These are phyloP conservation scores for Hycleus cichorii DNA, from an alignment of 1,140 invertebrate genomes.

Conservation along the genomic window DNA sequence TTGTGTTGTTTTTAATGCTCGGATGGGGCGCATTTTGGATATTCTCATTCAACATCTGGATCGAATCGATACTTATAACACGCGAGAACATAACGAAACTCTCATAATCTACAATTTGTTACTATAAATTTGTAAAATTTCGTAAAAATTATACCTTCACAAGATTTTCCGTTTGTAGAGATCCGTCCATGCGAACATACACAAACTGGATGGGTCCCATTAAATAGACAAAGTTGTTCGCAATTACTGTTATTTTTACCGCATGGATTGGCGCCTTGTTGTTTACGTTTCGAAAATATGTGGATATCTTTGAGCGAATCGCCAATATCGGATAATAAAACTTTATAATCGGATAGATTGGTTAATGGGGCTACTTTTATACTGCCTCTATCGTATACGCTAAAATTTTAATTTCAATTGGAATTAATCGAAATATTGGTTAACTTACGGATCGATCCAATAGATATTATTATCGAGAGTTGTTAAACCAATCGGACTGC, in stretches of 20 bases:
- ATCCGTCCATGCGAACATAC: conserved; percentile 68
- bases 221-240: conserved; percentile 64
- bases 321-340: conserved; percentile 53
- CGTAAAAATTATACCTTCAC: conserved; percentile 45
- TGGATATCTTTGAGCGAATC: conserved; percentile 66
- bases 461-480: conserved; percentile 69
- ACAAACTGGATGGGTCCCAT: conserved; percentile 59
- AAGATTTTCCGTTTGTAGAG: conserved; percentile 52
- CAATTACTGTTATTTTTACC: conserved; percentile 67
- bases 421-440: not conserved
- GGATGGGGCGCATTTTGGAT: conserved; percentile 67
- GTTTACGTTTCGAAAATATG: conserved; percentile 50
- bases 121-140: conserved; percentile 1
- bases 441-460: conserved; percentile 69
- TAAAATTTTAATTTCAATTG: conserved; percentile 34
- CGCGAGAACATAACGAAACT: conserved; percentile 71
- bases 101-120: conserved; percentile 52
- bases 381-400: conserved; percentile 54
- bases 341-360: conserved; percentile 48
- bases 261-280: conserved; percentile 61
- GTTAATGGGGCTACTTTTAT: conserved; percentile 55
- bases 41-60: conserved; percentile 65
- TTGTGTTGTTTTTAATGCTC: conserved; percentile 59
- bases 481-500: conserved; percentile 72
- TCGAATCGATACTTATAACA: conserved; percentile 65